Conservation (phyloP, 2,113 vertebrate species). For the Tychaedon coryphoeus region DNA sequence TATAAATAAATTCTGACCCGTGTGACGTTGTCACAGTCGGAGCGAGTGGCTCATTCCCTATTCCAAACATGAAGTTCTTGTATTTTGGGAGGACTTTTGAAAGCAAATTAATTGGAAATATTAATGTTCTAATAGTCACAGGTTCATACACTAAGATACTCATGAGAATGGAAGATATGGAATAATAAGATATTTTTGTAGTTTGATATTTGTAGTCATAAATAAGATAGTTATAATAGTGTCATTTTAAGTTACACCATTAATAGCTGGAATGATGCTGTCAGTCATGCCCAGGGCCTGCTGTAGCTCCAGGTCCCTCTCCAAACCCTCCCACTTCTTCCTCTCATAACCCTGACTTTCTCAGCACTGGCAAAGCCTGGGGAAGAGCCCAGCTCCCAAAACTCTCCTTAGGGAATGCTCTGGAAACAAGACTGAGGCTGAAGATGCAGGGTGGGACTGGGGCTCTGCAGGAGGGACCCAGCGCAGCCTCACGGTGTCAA, state of each 20-base stretch:
- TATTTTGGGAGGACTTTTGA: accelerated
- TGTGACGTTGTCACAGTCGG: too few relatives aligned
- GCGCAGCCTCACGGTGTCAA: accelerated
- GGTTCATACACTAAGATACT: too few relatives aligned
- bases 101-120: not conserved
- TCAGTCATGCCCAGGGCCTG: not conserved
- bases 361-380: accelerated
- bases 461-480: not conserved
- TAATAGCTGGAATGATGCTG: not conserved
- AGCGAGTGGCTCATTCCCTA: not conserved
- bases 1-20: not conserved
- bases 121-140: not conserved
- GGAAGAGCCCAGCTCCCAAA: not conserved
- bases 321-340: not conserved
- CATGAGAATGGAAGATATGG: not conserved
- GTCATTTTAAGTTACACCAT: not conserved
- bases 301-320: not conserved
- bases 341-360: not conserved
- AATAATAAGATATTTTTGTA: not conserved
- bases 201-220: not conserved
- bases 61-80: accelerated
- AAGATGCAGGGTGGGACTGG: accelerated
- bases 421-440: not conserved
- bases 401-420: accelerated
- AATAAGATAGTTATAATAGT: not conserved